Conservation (phyloP, 2,797 vertebrate species). For the Miopithecus talapoin region DNA sequence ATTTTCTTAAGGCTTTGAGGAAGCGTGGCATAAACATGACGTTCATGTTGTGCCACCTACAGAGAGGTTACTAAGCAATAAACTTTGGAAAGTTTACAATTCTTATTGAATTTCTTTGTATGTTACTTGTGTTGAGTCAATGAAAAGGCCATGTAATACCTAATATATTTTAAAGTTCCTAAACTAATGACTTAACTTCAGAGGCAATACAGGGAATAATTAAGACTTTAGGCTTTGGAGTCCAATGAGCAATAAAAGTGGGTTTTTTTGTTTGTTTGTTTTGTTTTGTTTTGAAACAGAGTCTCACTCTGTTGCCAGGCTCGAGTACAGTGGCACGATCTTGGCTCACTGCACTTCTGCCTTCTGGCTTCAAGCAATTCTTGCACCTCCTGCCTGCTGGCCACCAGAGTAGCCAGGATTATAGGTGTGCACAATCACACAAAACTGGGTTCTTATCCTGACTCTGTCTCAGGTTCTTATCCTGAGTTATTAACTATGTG, state of each 20-base stretch:
- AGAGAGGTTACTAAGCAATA: neutral
- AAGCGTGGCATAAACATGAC: neutral
- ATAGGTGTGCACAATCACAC: neutral
- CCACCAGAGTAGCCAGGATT: neutral
- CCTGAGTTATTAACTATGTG: neutral
- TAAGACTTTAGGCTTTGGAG: neutral
- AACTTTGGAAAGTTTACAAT: neutral
- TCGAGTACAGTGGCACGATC: no score
- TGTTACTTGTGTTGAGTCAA: neutral
- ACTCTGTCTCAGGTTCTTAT: neutral
- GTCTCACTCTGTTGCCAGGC: no score
- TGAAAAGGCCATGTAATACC: neutral
- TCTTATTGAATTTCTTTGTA: neutral
- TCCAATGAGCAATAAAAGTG: neutral
- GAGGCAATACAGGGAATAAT: neutral
- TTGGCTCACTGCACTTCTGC: no score
- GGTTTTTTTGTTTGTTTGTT: no score
- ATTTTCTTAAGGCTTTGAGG: neutral
- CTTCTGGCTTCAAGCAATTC: neutral
- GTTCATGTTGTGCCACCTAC: neutral
- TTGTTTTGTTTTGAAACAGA: no score
- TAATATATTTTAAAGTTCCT: neutral
- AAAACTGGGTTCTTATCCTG: neutral
- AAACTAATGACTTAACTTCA: neutral
- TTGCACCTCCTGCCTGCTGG: neutral